phyloP scores from a whole-genome alignment of 2,888 invertebrate species.

The Dichetophora obliterata region DNA sequence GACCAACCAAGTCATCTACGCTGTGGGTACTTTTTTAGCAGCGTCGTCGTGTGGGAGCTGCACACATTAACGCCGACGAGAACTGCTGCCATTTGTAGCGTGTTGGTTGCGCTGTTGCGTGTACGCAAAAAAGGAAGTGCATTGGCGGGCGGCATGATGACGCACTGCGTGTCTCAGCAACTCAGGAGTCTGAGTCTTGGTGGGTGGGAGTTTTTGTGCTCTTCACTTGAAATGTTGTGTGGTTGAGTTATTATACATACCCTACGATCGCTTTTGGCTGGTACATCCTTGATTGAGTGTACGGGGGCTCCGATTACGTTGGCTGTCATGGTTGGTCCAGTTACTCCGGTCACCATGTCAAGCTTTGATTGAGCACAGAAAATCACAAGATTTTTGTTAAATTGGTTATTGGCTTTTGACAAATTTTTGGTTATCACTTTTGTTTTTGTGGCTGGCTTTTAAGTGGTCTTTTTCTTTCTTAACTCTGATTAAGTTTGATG shows the following conservation, averaged over 20 bases:
- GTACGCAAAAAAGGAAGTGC: conserved; percentile 62
- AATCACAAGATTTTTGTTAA: conserved; percentile 30
- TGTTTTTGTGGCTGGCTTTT: conserved; percentile 9
- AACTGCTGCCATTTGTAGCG: conserved; percentile 21
- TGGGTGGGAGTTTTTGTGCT: neutral
- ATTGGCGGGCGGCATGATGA: conserved; percentile 46
- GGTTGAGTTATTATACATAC: conserved; percentile 62
- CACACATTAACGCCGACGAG: conserved; percentile 39
- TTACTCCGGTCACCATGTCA: conserved; percentile 69
- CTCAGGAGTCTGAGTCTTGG: neutral
- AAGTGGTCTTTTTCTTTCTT: conserved; percentile 24
- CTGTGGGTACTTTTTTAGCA: conserved; percentile 16
- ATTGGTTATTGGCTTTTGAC: conserved; percentile 21
- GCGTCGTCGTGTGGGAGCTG: conserved; percentile 54
- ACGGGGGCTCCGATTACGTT: conserved; percentile 63
- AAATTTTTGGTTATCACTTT: conserved; percentile 21
- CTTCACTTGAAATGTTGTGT: neutral
- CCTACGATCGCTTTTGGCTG: conserved; percentile 69
- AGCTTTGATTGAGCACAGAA: neutral
- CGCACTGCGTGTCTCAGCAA: neutral
- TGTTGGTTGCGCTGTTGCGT: conserved; percentile 28
- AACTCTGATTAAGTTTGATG: conserved; percentile 49
- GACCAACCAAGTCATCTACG: neutral
- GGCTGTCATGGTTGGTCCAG: conserved; percentile 63
- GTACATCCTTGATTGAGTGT: conserved; percentile 58